Percentiles rank a stretch among this genome's conserved stretches.
Conservation (phyloP, 2,797 vertebrate genomes). For the Mareca penelope region DNA sequence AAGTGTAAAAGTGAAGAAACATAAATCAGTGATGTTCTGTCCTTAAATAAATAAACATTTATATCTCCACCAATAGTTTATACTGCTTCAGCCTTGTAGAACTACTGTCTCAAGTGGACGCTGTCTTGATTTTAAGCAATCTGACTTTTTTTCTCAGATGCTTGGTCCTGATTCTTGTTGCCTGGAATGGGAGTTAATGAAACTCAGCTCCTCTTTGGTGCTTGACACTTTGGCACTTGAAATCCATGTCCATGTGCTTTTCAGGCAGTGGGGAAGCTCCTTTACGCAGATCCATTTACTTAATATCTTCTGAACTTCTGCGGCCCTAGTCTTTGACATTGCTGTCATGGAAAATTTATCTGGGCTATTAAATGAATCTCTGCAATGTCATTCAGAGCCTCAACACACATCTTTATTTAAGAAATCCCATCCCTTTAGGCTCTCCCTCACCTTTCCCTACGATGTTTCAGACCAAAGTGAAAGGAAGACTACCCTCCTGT, state of each 20-base stretch:
- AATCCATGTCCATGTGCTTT: background rate
- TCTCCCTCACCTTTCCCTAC: background rate
- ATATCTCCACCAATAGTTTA: background rate
- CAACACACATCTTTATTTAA: background rate
- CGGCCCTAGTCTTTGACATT: background rate
- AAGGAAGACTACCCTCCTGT: background rate
- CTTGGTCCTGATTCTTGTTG: background rate
- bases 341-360: background rate
- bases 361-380: accelerated
- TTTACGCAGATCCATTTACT: background rate
- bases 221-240: background rate
- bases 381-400: background rate
- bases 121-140: background rate
- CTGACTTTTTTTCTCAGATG: background rate
- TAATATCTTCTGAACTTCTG: background rate
- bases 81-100: background rate
- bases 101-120: background rate
- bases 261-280: background rate
- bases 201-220: background rate
- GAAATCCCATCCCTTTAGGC: background rate
- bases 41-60: background rate
- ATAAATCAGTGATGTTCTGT: background rate
- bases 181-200: background rate
- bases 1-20: background rate
- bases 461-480: background rate